Base-by-base conservation (phyloP, 1,140 invertebrate species). In the Subanguina moxae region DNA sequence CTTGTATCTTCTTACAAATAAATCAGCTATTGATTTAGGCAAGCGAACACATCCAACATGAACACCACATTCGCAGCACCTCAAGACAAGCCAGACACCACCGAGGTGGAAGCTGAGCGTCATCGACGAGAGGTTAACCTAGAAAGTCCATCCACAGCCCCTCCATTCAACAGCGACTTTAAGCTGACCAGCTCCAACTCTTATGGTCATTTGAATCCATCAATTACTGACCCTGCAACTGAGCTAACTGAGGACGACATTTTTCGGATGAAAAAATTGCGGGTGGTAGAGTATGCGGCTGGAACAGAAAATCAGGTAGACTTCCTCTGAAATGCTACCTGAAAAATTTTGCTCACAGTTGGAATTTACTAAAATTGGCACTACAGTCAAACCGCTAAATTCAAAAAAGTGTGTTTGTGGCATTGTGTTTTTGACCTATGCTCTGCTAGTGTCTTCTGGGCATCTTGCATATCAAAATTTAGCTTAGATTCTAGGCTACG, bases 171-270 rank as follows among this genome's bases (percentile, higher is more conserved):
- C n/a, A 43, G 38, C 28, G 58, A 30, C 3, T n/a, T 30, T 1
- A 30, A 38, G 45, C 13, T 64, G n/a, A 27, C 3, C 27, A 21
- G 23, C 25, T 56, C 62, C 7, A 28, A 25, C 21, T 69, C 68
- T 28, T 52, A 69, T 63, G 11, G 42, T 30, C 64, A 57, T 15
- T 19, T 71, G 17, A 71, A 72, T 57, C 57, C 58, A 17, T 67
- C 64, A 23, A 73, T 71, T 28, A 61, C 57, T 13, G 69, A 71
- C 32, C 69, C 69, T 28, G 62, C 68, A 21, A 74, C 74, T n/a
- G 70, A 76, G 28, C 28, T 76, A 28, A 76, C 74, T n/a, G 72
- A 72, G 43, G 76, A 78, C 21, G 77, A 79, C 63, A 76, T 78
- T 46, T 78, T 78, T 62, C 78, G 76, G 5, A 76, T 76, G 68